Base-by-base conservation (phyloP, 37 sponge, comb jelly and placozoan species). In the Dysidea cf. avara region DNA sequence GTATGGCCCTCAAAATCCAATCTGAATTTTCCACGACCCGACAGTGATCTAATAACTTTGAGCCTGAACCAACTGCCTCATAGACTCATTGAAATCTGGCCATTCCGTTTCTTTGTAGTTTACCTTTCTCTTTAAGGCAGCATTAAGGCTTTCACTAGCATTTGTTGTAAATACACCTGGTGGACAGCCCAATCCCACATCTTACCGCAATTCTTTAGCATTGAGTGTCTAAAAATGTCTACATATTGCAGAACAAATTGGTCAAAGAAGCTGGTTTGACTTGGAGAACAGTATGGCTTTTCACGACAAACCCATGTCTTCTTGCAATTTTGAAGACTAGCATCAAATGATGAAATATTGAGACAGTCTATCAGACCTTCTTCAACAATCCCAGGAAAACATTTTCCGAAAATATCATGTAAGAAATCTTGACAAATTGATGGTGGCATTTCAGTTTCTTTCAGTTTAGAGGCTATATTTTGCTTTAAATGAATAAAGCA, bases 401-500 rank as follows among this genome's bases (percentile, higher is more conserved):
- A 31, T 18, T 66, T 52, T 46, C 69, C 78, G 52, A 67, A 77
- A 29, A 55, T 56, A 28, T 43, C 46, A 43, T 5, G 9, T 43
- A 43, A 43, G 9, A 43, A 43, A 43, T 43, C 46, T 43, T 43
- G 46, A 43, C 46, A 43, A 12, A 9, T 9, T 43, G 46, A 43
- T 5, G 46, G 46, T 43, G 78, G 78, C 21, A 77, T 28, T 16
- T 58, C 80, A 39, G 39, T 20, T 1, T 79, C 71, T 47, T 34
- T 12, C 2, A 79, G 70, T 51, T 79, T 79, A 36, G 16, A 22
- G 25, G 68, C 39, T 22, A 79, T 34, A 43, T 79, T 79, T 40
- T 69, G 54, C 63, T 66, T 58, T 18, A 79, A 68, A 39, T 69
- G 80, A 21, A 67, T 5, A 49, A 77, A 77, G 48, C 78, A 77